Evolutionary conservation across 2,888 invertebrate species (phyloP).

Genomic region (Ecliptopera silaceata): DNA sequence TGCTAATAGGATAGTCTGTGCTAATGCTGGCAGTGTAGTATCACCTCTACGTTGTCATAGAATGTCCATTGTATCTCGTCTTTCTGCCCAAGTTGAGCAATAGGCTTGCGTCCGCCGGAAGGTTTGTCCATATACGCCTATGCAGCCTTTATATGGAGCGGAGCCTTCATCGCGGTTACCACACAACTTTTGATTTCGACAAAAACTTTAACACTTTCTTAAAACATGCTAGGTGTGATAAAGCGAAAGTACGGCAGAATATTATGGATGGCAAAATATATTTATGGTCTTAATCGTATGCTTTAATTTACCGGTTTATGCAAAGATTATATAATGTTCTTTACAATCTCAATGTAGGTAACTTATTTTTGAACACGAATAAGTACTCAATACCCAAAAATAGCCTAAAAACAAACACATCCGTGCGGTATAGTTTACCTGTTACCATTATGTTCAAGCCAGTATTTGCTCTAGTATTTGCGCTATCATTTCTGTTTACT

Average conservation of each 20-base stretch:
- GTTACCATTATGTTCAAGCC: constrained; percentile 3
- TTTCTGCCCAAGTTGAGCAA: constrained; percentile 25
- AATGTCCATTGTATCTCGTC: constrained; percentile 22
- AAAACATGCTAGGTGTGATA: constrained; percentile 4
- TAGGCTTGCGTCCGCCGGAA: constrained; percentile 35
- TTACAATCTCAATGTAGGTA: neutral
- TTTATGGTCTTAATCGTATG: no score
- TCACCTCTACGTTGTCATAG: constrained; percentile 17
- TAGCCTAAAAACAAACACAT: no score
- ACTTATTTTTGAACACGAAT: no score
- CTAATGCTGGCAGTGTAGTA: neutral
- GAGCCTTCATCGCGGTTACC: constrained; percentile 29
- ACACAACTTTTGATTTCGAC: constrained; percentile 34
- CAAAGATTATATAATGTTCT: no score
- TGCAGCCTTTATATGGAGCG: constrained; percentile 29
- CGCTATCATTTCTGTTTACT: constrained; percentile 8
- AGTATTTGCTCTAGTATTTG: constrained; percentile 7
- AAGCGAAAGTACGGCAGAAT: constrained; percentile 18
- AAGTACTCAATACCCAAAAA: no score
- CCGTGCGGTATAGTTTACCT: no score
- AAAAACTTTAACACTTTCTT: constrained; percentile 28
- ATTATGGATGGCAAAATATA: neutral
- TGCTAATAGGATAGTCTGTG: no score
- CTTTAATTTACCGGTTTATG: no score
- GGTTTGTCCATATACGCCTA: constrained; percentile 33